Conservation (phyloP, 2,888 invertebrate species). For the Ophion ventricosus region DNA sequence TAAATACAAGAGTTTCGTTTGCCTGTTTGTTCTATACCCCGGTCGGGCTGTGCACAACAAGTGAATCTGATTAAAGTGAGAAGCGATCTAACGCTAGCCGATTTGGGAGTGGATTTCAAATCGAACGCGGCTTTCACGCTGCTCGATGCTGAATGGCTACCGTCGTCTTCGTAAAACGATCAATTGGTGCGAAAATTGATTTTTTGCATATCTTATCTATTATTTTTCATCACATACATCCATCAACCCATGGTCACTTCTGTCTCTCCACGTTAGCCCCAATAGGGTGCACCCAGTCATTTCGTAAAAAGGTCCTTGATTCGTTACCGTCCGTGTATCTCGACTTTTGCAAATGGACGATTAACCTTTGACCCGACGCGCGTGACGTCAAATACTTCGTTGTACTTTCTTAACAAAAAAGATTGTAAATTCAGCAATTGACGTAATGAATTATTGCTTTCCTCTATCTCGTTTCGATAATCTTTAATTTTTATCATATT, state of each 20-base stretch:
- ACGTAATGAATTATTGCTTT: too few relatives aligned
- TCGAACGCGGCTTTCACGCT: constrained; percentile 79
- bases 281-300: too few relatives aligned
- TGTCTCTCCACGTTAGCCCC: not conserved
- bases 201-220: not conserved
- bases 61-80: constrained; percentile 81
- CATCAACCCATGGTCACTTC: not conserved
- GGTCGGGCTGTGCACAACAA: constrained; percentile 72
- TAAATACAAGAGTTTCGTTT: not conserved
- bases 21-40: constrained; percentile 7
- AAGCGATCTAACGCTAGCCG: constrained; percentile 80
- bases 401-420: too few relatives aligned
- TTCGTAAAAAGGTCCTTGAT: too few relatives aligned
- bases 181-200: constrained; percentile 57
- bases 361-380: too few relatives aligned
- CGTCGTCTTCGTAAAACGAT: constrained; percentile 72
- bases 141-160: constrained; percentile 80
- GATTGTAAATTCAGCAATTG: too few relatives aligned
- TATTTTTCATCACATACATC: not conserved
- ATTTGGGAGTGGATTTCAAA: constrained; percentile 81
- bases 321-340: too few relatives aligned
- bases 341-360: too few relatives aligned
- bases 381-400: too few relatives aligned
- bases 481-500: too few relatives aligned
- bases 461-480: too few relatives aligned